Conservation (phyloP, 2,113 vertebrate genomes). For the Channa maculata region DNA sequence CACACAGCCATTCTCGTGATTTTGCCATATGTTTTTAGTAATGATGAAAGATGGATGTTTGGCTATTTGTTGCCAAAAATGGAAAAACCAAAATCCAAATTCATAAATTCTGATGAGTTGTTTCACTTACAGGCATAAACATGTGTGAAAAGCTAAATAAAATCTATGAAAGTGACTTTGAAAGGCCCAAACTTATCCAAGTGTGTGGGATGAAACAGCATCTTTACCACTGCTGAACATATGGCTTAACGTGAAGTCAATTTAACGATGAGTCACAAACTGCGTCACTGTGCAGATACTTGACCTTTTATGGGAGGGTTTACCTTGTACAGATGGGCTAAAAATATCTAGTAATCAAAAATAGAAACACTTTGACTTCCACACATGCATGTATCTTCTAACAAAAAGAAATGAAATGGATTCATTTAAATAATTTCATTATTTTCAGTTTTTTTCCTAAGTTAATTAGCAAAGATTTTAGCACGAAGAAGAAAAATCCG, state of each 20-base stretch:
- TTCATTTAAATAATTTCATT: conserved; percentile 65
- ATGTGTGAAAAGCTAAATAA: not conserved
- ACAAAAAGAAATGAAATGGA: conserved; percentile 46
- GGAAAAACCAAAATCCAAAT: conserved; percentile 31
- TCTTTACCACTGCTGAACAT: conserved; percentile 31
- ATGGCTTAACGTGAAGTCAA: conserved; percentile 25
- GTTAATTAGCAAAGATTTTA: conserved; percentile 64
- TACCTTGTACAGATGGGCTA: conserved; percentile 28
- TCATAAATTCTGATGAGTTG: conserved; percentile 26
- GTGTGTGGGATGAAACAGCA: not conserved
- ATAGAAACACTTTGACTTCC: conserved; percentile 19
- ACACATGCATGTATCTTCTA: conserved; percentile 27
- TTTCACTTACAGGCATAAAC: conserved; percentile 8
- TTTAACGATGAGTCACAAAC: conserved; percentile 35
- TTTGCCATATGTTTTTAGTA: conserved; percentile 59
- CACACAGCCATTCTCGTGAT: conserved; percentile 41
- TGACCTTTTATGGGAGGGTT: conserved; percentile 29
- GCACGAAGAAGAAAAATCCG: conserved; percentile 12
- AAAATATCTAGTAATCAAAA: conserved; percentile 25
- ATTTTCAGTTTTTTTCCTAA: conserved; percentile 61
- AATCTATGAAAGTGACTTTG: conserved; percentile 57
- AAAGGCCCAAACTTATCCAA: not conserved
- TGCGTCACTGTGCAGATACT: conserved; percentile 40
- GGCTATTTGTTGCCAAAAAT: conserved; percentile 32
- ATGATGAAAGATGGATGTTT: conserved; percentile 35